Evolutionary conservation across 92 coral and sea anemone genomes (phyloP).

Genomic region (Epizoanthus fatuus): DNA sequence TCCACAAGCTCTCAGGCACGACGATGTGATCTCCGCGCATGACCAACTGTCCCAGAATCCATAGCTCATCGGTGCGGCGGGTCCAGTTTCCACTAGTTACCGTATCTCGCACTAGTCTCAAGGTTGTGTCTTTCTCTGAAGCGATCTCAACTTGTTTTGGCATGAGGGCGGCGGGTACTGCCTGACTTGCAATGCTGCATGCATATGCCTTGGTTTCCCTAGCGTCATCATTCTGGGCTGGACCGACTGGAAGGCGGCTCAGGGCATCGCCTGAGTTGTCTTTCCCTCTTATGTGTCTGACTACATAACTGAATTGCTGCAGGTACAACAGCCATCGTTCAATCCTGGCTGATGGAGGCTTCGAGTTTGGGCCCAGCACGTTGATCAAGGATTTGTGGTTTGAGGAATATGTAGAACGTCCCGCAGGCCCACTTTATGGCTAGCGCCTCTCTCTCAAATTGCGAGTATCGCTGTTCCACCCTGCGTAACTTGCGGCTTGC

Average conservation of each 20-base stretch:
- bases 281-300: conserved; percentile 63
- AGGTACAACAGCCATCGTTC: too few relatives aligned
- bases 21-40: conserved; percentile 65
- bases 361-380: too few relatives aligned
- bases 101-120: conserved; percentile 54
- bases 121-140: conserved; percentile 49
- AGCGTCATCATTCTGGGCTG: conserved; percentile 32
- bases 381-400: too few relatives aligned
- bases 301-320: conserved; percentile 51
- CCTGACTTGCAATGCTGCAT: conserved; percentile 61
- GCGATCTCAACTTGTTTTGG: conserved; percentile 54
- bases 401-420: too few relatives aligned
- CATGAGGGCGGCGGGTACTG: conserved; percentile 52
- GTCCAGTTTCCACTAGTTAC: conserved; percentile 47
- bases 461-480: too few relatives aligned
- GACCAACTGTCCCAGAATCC: background rate
- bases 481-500: too few relatives aligned
- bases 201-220: conserved; percentile 51
- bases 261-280: conserved; percentile 62
- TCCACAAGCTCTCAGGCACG: conserved; percentile 64
- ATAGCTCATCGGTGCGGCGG: conserved; percentile 12
- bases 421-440: too few relatives aligned
- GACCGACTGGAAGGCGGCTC: conserved; percentile 64
- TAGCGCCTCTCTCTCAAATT: too few relatives aligned
- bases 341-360: too few relatives aligned